Percentiles rank a stretch among this genome's conserved stretches.
Conservation (phyloP, 2,888 invertebrate genomes). For the Lingula anatina region DNA sequence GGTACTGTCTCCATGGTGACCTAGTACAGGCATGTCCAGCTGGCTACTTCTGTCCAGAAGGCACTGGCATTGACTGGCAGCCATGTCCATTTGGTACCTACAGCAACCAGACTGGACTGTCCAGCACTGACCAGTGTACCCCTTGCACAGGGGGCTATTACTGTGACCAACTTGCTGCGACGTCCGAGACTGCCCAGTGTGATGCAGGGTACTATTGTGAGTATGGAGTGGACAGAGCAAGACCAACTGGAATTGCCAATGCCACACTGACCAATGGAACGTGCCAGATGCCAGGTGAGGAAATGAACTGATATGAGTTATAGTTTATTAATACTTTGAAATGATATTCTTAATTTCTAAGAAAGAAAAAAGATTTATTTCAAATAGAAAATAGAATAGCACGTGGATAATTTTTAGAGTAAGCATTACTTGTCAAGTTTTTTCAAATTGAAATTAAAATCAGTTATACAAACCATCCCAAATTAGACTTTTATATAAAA, state of each 20-base stretch:
- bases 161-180: conserved; percentile 27
- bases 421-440: too few relatives aligned
- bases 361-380: too few relatives aligned
- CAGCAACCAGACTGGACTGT: conserved; percentile 41
- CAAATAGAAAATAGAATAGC: too few relatives aligned
- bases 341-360: too few relatives aligned
- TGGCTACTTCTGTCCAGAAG: conserved; percentile 42
- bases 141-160: conserved; percentile 42
- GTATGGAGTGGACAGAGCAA: conserved; percentile 36
- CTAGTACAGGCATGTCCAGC: conserved; percentile 30
- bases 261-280: conserved; percentile 17
- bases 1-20: conserved; percentile 41
- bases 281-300: conserved; percentile 17
- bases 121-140: conserved; percentile 27
- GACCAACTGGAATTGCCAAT: conserved; percentile 22
- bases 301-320: too few relatives aligned
- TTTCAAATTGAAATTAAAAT: too few relatives aligned
- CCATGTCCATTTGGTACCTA: conserved; percentile 40
- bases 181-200: conserved; percentile 28
- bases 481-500: too few relatives aligned
- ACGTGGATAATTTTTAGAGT: too few relatives aligned
- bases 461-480: too few relatives aligned
- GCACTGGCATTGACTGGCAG: conserved; percentile 42
- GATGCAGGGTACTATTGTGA: conserved; percentile 42
- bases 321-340: too few relatives aligned